Conservation (phyloP, 1,140 invertebrate species). For the Penaeus chinensis region DNA sequence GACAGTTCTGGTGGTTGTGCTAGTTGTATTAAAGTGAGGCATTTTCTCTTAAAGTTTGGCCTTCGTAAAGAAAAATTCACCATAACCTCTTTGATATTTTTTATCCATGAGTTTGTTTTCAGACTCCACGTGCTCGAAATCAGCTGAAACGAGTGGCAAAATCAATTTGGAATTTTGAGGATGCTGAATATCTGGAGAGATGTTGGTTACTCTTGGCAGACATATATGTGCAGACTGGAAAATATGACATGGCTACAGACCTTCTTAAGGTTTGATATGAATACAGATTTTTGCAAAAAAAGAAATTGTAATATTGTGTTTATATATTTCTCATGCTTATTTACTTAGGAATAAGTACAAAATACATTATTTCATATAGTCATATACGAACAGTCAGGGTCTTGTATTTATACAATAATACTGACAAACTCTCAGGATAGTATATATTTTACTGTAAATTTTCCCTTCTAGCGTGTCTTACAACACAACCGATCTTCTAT, state of each 20-base stretch:
- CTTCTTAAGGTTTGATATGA: conserved; percentile 73
- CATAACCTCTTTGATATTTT: too few relatives aligned
- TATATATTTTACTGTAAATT: background rate
- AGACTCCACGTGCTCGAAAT: conserved; percentile 76
- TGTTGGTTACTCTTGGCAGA: conserved; percentile 94
- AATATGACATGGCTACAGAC: conserved; percentile 88
- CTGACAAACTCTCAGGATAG: too few relatives aligned
- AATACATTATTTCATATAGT: too few relatives aligned
- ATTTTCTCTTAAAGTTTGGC: too few relatives aligned
- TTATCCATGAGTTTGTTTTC: background rate
- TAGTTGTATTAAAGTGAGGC: too few relatives aligned
- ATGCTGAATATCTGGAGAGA: conserved; percentile 94
- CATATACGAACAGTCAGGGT: too few relatives aligned
- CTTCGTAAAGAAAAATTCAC: too few relatives aligned
- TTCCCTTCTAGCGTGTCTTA: conserved; percentile 74
- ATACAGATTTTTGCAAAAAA: background rate
- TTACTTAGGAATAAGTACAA: too few relatives aligned
- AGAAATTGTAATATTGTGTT: background rate
- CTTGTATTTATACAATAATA: too few relatives aligned
- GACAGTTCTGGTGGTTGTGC: too few relatives aligned
- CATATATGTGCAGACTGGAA: conserved; percentile 88
- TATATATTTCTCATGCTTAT: too few relatives aligned
- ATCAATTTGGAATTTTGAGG: conserved; percentile 90
- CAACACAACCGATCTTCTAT: conserved; percentile 91
- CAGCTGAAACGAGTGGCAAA: conserved; percentile 91